phyloP scores from a whole-genome alignment of 1,140 invertebrate genomes.

The Elymnias hypermnestra region DNA sequence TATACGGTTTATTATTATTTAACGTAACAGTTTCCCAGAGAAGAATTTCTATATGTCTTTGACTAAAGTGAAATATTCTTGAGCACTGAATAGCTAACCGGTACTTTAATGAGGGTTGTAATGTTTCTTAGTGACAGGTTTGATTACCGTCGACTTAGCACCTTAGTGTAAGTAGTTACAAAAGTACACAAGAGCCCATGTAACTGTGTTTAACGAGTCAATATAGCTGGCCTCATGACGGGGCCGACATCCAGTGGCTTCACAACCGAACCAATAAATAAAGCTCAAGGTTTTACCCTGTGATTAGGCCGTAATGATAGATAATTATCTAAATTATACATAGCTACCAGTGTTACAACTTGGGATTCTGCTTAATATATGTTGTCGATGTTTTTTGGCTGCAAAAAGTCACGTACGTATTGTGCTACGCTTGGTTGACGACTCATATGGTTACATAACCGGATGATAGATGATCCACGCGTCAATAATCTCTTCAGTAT shows the following conservation, averaged over 20 bases:
- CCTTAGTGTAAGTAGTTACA: constrained; percentile 41
- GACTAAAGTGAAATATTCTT: neutral
- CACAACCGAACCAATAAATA: constrained; percentile 22
- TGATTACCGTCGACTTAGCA: constrained; percentile 38
- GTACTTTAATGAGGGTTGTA: constrained; percentile 28
- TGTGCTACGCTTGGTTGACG: constrained; percentile 30
- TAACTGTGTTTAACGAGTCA: constrained; percentile 44
- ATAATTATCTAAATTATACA: constrained; percentile 13
- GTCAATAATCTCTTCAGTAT: constrained; percentile 42
- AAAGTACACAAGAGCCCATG: constrained; percentile 35
- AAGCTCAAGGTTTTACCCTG: neutral
- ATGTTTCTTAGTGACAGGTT: constrained; percentile 23
- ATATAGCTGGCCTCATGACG: constrained; percentile 44
- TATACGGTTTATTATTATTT: too few relatives aligned
- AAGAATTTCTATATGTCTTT: too few relatives aligned
- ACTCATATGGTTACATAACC: constrained; percentile 37
- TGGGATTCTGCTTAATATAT: constrained; percentile 3
- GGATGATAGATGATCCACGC: constrained; percentile 52
- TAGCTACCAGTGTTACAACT: constrained; percentile 7
- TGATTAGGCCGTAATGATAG: neutral
- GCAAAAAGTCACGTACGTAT: constrained; percentile 20
- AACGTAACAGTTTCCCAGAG: too few relatives aligned
- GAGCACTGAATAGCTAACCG: constrained; percentile 21
- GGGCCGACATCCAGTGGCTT: constrained; percentile 25
- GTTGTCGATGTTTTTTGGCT: constrained; percentile 4